A percentile compares a stretch with the other conserved stretches of the same genome.
Conservation (phyloP, 2,797 vertebrate species). For the Hyperoplus lanceolatus region DNA sequence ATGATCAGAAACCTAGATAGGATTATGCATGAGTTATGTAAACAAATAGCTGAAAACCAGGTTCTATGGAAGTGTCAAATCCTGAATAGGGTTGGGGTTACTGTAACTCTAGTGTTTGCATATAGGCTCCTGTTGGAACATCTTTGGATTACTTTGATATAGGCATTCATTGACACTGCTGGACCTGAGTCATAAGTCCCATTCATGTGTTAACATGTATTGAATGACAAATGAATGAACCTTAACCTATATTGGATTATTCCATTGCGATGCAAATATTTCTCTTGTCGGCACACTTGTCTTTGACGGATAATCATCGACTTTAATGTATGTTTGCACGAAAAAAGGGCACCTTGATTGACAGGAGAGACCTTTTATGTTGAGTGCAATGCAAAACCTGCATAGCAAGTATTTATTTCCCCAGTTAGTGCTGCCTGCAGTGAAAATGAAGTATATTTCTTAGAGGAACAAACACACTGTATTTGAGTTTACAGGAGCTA, state of each 20-base stretch:
- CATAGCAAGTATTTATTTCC: neutral
- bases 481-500: neutral
- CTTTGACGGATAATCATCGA: neutral
- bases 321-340: neutral
- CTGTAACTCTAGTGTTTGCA: neutral
- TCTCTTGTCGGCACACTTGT: neutral
- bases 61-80: neutral
- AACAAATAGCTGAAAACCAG: slow-evolving; percentile 5
- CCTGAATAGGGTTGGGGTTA: neutral
- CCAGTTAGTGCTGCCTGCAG: neutral
- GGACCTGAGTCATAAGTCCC: too few relatives aligned
- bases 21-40: neutral
- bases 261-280: neutral
- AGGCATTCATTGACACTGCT: too few relatives aligned
- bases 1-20: neutral
- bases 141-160: neutral
- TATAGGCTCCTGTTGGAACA: neutral
- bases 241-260: neutral
- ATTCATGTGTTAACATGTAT: too few relatives aligned
- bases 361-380: slow-evolving; percentile 7
- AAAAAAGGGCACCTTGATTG: neutral
- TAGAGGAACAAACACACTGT: neutral
- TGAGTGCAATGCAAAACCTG: neutral
- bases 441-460: slow-evolving; percentile 1
- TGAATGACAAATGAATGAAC: too few relatives aligned